phyloP scores from a whole-genome alignment of 2,888 invertebrate species.

The Hartigia nigra region DNA sequence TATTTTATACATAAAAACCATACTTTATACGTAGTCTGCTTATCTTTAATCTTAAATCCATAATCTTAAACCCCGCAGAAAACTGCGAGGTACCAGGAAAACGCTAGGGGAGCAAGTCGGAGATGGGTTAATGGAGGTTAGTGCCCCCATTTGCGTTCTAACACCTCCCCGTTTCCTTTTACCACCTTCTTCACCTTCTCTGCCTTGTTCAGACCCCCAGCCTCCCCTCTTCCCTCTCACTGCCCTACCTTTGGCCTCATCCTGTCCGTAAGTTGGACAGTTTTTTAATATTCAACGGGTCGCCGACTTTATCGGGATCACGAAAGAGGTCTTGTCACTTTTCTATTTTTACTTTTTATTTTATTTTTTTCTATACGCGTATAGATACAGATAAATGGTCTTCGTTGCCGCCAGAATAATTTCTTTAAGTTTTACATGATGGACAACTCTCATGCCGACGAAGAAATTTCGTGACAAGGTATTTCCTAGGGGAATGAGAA shows the following conservation, averaged over 20 bases:
- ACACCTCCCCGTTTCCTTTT: background rate
- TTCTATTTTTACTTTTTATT: background rate
- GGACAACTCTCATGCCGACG: background rate
- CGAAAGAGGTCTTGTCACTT: background rate
- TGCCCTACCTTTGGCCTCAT: background rate
- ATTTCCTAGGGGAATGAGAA: background rate
- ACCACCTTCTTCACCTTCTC: background rate
- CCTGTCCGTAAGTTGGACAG: background rate
- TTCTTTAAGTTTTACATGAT: background rate
- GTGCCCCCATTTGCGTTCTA: background rate
- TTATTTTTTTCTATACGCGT: background rate
- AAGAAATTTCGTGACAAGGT: background rate
- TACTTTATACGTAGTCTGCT: background rate
- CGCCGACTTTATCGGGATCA: background rate
- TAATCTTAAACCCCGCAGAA: constrained; percentile 1
- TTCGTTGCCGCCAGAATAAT: background rate
- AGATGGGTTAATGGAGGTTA: constrained; percentile 8
- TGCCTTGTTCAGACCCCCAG: background rate
- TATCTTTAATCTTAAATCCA: constrained; percentile 3
- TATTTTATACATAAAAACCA: background rate
- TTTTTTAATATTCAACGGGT: constrained; percentile 4
- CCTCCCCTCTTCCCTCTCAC: background rate
- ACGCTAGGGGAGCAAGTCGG: background rate
- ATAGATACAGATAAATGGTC: background rate
- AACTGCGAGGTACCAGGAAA: background rate